These are phyloP conservation scores for Holacanthella duospinosa DNA, from an alignment of 2,888 invertebrate species.

Conservation along the genomic window DNA sequence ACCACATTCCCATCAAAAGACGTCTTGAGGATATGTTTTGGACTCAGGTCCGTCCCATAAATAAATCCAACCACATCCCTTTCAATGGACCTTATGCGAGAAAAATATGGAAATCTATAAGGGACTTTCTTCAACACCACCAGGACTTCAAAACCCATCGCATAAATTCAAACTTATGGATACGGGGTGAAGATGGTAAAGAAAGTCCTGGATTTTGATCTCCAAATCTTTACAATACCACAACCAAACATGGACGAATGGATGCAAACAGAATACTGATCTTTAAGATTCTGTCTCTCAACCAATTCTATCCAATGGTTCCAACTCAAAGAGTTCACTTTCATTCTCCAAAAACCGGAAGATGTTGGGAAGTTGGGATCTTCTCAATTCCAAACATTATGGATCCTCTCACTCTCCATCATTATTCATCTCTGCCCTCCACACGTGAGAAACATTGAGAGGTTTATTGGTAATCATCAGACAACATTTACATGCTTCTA, in stretches of 20 bases:
- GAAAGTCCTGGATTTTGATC: conserved; percentile 24
- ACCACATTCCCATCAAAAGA: conserved; percentile 22
- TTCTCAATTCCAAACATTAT: neutral
- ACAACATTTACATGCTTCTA: neutral
- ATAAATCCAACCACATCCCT: conserved; percentile 25
- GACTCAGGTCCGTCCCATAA: conserved; percentile 34
- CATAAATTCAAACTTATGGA: conserved; percentile 34
- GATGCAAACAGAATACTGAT: conserved; percentile 29
- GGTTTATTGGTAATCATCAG: neutral
- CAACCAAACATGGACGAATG: conserved; percentile 19
- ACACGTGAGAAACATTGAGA: neutral
- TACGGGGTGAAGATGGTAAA: conserved; percentile 36
- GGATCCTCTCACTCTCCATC: neutral
- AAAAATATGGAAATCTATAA: conserved; percentile 34
- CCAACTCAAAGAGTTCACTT: neutral
- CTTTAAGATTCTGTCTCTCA: neutral
- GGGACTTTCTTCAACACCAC: conserved; percentile 19
- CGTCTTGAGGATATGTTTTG: conserved; percentile 9
- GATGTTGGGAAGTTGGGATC: too few relatives aligned
- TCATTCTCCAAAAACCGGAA: neutral
- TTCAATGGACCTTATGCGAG: conserved; percentile 32
- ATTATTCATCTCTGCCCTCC: neutral
- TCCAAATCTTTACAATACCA: conserved; percentile 26
- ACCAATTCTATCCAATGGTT: neutral
- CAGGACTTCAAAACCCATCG: conserved; percentile 16